A percentile compares a stretch with the other conserved stretches of the same genome.
phyloP scores from a whole-genome alignment of 2,797 vertebrate genomes.

The Enteromius unitaeniatus region DNA sequence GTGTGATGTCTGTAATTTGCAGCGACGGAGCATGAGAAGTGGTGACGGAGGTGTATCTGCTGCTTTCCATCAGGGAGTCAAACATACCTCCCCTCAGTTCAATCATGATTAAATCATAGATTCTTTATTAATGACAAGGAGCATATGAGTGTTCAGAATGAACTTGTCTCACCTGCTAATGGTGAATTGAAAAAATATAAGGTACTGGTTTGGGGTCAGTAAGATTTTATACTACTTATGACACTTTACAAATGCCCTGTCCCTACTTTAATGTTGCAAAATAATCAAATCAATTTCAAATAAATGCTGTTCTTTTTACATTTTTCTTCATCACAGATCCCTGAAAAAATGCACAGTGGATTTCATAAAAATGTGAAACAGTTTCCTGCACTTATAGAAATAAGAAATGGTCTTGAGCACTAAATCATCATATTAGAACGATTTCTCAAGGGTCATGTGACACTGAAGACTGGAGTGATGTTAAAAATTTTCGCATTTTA shows the following conservation, averaged over 20 bases:
- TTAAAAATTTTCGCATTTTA: not conserved
- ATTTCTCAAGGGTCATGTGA: not conserved
- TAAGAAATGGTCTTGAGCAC: not conserved
- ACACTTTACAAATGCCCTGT: too few relatives aligned
- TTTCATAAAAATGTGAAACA: not conserved
- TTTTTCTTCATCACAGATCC: not conserved
- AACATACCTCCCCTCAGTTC: not conserved
- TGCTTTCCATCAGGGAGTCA: not conserved
- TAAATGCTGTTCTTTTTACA: not conserved
- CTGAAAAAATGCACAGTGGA: not conserved
- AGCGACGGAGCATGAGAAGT: not conserved
- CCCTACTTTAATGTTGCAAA: not conserved
- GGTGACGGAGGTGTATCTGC: slow-evolving; percentile 3
- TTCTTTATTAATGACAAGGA: not conserved
- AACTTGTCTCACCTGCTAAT: not conserved
- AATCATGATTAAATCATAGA: not conserved
- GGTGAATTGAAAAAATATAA: not conserved
- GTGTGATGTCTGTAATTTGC: not conserved
- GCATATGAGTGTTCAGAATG: not conserved
- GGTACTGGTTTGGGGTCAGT: not conserved
- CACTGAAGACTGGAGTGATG: not conserved
- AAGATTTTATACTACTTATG: too few relatives aligned
- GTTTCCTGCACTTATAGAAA: not conserved
- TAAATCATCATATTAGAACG: not conserved
- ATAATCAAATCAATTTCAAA: not conserved